These are phyloP conservation scores for Burhinus oedicnemus DNA, from an alignment of 2,113 vertebrate genomes.

Conservation along the genomic window DNA sequence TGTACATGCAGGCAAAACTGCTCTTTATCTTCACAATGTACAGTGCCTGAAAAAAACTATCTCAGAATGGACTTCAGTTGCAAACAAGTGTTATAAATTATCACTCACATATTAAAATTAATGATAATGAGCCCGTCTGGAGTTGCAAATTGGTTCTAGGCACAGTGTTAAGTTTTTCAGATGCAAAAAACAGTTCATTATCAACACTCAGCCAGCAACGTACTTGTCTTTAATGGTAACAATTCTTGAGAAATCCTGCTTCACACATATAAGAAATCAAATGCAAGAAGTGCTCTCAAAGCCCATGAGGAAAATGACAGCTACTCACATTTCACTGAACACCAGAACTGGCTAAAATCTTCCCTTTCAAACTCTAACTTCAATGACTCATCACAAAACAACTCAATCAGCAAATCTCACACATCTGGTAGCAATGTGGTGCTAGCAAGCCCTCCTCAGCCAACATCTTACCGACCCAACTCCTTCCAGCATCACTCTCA, in stretches of 20 bases:
- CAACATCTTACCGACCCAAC: neutral
- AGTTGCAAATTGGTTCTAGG: slow-evolving; percentile 11
- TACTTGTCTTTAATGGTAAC: neutral
- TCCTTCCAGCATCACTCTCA: slow-evolving; percentile 5
- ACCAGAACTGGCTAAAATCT: slow-evolving; percentile 25
- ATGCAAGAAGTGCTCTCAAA: slow-evolving; percentile 12
- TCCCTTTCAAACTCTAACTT: slow-evolving; percentile 27
- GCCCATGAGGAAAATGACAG: slow-evolving; percentile 7
- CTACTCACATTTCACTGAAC: slow-evolving; percentile 16
- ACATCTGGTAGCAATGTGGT: slow-evolving; percentile 59
- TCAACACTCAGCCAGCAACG: neutral
- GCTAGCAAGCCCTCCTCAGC: neutral
- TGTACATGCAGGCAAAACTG: neutral
- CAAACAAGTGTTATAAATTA: slow-evolving; percentile 15
- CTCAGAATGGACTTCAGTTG: neutral
- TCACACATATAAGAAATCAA: slow-evolving; percentile 2
- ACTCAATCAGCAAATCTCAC: slow-evolving; percentile 54
- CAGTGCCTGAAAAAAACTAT: neutral
- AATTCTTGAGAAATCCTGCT: slow-evolving; percentile 14
- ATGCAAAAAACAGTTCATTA: neutral
- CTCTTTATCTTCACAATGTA: neutral
- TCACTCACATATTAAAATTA: neutral
- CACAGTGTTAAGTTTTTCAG: neutral
- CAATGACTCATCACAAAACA: slow-evolving; percentile 61
- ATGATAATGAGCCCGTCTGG: neutral